These are phyloP conservation scores for Cerceris rybyensis DNA, from an alignment of 2,888 invertebrate species.

Conservation along the genomic window DNA sequence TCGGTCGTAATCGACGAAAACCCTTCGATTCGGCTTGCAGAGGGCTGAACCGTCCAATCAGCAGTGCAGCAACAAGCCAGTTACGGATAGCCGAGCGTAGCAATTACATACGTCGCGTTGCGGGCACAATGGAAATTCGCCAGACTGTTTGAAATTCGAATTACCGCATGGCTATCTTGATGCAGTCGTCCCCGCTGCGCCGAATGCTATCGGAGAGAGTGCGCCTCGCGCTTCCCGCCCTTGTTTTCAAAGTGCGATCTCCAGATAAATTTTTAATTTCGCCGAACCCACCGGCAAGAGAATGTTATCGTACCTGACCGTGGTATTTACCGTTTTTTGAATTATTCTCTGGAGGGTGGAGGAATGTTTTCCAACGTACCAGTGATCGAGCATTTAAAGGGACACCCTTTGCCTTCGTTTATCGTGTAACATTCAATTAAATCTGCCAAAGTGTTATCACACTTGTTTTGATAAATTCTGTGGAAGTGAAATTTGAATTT, in stretches of 20 bases:
- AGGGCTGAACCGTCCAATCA: conserved; percentile 59
- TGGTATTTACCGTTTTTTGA: conserved; percentile 5
- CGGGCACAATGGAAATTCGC: conserved; percentile 77
- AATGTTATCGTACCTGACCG: neutral
- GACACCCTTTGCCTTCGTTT: no score
- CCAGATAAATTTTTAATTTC: conserved; percentile 51
- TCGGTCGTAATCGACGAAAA: conserved; percentile 57
- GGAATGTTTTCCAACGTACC: neutral
- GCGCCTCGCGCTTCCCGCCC: conserved; percentile 43
- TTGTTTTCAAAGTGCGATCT: conserved; percentile 31
- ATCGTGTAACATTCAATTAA: no score
- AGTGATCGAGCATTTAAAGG: no score
- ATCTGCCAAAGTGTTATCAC: no score
- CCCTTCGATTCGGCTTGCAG: conserved; percentile 27
- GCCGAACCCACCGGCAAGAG: neutral
- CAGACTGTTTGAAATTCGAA: conserved; percentile 79
- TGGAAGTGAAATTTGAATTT: no score
- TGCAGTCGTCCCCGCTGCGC: conserved; percentile 62
- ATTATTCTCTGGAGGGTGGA: neutral
- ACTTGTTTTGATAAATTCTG: no score
- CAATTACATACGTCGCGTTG: conserved; percentile 75
- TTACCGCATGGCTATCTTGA: conserved; percentile 77
- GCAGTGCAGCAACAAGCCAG: conserved; percentile 65
- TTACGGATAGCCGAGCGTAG: conserved; percentile 67
- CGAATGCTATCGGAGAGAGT: conserved; percentile 62